Conservation (phyloP, 2,797 vertebrate genomes). For the Mormyrus hasselquistii region DNA sequence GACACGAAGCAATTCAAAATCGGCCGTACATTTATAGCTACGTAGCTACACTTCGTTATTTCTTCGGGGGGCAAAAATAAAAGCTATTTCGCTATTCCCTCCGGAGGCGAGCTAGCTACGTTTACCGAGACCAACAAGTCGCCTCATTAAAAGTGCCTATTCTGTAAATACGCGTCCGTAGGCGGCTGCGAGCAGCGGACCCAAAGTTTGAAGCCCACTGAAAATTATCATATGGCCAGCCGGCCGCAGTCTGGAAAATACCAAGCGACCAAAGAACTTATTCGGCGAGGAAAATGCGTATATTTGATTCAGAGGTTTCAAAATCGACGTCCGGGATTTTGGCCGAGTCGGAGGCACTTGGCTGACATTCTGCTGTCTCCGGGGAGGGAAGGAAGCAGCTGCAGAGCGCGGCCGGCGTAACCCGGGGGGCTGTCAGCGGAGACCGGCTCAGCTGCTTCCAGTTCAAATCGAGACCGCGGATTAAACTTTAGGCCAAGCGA, state of each 20-base stretch:
- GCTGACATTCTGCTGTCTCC: background rate
- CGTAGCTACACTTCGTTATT: background rate
- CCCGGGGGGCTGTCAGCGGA: background rate
- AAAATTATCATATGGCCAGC: conserved; percentile 9
- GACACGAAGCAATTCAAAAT: conserved; percentile 42
- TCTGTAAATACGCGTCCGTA: background rate
- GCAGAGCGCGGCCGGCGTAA: background rate
- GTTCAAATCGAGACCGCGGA: conserved; percentile 44
- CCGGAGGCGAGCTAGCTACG: conserved; percentile 39
- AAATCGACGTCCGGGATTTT: background rate
- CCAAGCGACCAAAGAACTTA: conserved; percentile 33
- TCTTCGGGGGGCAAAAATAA: conserved; percentile 8
- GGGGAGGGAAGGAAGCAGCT: background rate
- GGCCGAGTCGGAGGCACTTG: conserved; percentile 1
- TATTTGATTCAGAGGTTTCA: background rate
- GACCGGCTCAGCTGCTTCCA: background rate
- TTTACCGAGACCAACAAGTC: conserved; percentile 65
- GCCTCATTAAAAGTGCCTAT: conserved; percentile 49
- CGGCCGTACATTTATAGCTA: conserved; percentile 54
- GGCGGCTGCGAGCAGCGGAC: background rate
- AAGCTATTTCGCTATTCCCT: conserved; percentile 10
- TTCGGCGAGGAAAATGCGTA: conserved; percentile 9
- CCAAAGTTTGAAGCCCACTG: background rate
- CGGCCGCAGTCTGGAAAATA: conserved; percentile 45
- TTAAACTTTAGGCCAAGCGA: conserved; percentile 59